A percentile compares a stretch with the other conserved stretches of the same genome.
phyloP scores from a whole-genome alignment of 2,888 invertebrate genomes.

The Elysia crispata region DNA sequence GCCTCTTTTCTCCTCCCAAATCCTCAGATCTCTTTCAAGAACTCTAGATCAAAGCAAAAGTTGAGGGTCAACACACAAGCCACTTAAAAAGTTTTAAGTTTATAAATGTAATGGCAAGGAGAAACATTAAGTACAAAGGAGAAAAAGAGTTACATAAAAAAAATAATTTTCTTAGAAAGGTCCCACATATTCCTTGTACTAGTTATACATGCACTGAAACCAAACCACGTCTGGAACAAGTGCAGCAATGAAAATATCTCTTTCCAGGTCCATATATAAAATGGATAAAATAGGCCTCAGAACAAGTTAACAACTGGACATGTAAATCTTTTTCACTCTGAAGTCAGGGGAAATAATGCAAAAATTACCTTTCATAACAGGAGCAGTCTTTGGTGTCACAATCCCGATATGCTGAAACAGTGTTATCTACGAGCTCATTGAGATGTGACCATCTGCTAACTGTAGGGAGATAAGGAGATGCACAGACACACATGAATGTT shows the following conservation, averaged over 20 bases:
- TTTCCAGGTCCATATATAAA: too few species aligned
- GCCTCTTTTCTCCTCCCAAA: constrained; percentile 81
- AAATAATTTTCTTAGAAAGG: too few species aligned
- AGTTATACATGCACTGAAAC: too few species aligned
- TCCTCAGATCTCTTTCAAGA: constrained; percentile 84
- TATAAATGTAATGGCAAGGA: too few species aligned
- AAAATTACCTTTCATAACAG: constrained; percentile 66
- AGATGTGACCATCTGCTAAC: constrained; percentile 70
- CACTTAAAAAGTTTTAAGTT: not conserved
- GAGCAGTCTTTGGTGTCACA: constrained; percentile 69
- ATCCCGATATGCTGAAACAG: constrained; percentile 67
- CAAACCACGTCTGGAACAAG: too few species aligned
- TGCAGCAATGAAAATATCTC: too few species aligned
- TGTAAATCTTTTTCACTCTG: too few species aligned
- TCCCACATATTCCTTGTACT: too few species aligned
- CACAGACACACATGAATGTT: constrained; percentile 2
- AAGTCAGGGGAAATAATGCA: too few species aligned
- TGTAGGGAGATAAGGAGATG: constrained; percentile 13
- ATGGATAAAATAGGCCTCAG: too few species aligned
- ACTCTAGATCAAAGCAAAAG: constrained; percentile 76
- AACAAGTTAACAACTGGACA: too few species aligned
- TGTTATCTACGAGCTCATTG: constrained; percentile 66
- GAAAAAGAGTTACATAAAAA: too few species aligned
- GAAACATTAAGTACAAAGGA: not conserved
- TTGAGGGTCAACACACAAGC: not conserved